Evolutionary conservation across 2,113 vertebrate genomes (phyloP).

Genomic region (Thunnus thynnus): DNA sequence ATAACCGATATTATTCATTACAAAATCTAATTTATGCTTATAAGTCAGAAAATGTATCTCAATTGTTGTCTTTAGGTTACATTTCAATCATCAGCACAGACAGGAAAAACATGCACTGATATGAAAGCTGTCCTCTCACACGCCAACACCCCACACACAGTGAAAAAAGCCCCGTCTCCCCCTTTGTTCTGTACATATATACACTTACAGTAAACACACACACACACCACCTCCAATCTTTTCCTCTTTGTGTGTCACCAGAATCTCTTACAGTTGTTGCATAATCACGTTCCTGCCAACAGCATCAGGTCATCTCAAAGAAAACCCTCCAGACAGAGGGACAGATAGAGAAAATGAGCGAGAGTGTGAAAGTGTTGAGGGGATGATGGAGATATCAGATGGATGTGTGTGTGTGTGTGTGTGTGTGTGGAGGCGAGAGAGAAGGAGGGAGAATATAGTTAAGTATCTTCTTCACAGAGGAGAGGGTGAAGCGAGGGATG

Average conservation of each 20-base stretch:
- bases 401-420: constrained; percentile 7
- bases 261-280: constrained; percentile 27
- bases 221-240: constrained; percentile 23
- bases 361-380: constrained; percentile 24
- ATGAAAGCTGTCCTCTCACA: constrained; percentile 17
- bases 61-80: too few relatives aligned
- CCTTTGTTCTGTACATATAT: background rate
- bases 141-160: constrained; percentile 24
- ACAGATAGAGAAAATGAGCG: constrained; percentile 7
- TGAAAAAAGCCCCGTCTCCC: background rate
- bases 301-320: constrained; percentile 19
- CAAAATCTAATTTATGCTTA: too few relatives aligned
- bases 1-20: too few relatives aligned
- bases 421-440: constrained; percentile 19
- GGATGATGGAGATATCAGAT: background rate
- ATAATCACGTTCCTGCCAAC: constrained; percentile 20
- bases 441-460: constrained; percentile 15
- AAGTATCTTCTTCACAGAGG: background rate
- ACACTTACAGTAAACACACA: constrained; percentile 13
- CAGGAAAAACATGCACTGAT: constrained; percentile 16
- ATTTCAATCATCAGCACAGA: constrained; percentile 7
- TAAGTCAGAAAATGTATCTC: too few relatives aligned
- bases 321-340: constrained; percentile 36
- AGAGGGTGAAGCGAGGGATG: constrained; percentile 22
- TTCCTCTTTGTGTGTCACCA: constrained; percentile 22